Percentiles rank a stretch among this genome's conserved stretches.
phyloP scores from a whole-genome alignment of 1,140 invertebrate genomes.

The Apolygus lucorum region DNA sequence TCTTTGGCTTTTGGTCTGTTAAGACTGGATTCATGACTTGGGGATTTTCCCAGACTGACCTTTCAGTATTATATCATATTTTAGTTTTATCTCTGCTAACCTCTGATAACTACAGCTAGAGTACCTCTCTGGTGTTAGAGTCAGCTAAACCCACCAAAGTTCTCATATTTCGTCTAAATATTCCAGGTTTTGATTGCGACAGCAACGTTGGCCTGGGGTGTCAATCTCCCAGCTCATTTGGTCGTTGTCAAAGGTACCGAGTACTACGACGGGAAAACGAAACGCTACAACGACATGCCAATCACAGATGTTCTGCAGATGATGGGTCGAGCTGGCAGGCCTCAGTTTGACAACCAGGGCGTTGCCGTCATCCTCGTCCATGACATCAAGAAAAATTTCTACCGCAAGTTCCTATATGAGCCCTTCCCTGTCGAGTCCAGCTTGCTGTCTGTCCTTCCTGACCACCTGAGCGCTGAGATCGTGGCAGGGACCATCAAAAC shows the following conservation, averaged over 20 bases:
- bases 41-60: no score
- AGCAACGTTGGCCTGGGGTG: constrained; percentile 96
- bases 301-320: constrained; percentile 98
- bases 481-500: constrained; percentile 71
- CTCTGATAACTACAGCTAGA: no score
- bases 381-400: constrained; percentile 97
- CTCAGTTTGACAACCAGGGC: constrained; percentile 90
- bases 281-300: constrained; percentile 97
- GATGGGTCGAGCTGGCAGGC: constrained; percentile 96
- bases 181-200: constrained; percentile 94
- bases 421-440: constrained; percentile 98
- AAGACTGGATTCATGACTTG: no score
- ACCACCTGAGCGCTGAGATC: constrained; percentile 97
- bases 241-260: constrained; percentile 86
- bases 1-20: no score
- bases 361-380: constrained; percentile 96
- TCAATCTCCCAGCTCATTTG: constrained; percentile 93
- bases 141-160: not conserved
- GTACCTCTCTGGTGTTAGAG: no score
- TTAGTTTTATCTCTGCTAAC: no score
- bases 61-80: no score
- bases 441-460: constrained; percentile 78
- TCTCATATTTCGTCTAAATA: constrained; percentile 30
- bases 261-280: constrained; percentile 94
- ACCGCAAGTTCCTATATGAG: constrained; percentile 98